Evolutionary conservation across 2,113 vertebrate species (phyloP).

Genomic region (Cynopterus brachyotis): DNA sequence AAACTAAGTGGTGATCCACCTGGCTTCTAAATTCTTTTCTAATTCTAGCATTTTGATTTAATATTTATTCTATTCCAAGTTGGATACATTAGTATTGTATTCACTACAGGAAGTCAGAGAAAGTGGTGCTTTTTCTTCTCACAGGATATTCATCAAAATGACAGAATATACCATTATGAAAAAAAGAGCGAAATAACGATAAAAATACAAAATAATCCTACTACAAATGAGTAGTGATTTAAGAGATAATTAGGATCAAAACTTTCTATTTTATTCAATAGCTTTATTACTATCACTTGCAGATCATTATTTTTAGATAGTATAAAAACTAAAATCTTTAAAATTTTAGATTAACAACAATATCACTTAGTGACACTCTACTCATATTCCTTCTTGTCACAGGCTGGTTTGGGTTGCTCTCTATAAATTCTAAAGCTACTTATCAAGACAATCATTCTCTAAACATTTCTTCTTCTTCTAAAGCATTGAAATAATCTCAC

Average conservation of each 20-base stretch:
- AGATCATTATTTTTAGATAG: neutral
- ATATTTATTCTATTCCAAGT: neutral
- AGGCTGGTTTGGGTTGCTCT: neutral
- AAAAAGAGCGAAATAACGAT: neutral
- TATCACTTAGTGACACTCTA: neutral
- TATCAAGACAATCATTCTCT: slow-evolving; percentile 43
- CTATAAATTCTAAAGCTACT: slow-evolving; percentile 17
- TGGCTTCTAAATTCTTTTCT: neutral
- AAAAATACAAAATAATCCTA: slow-evolving; percentile 11
- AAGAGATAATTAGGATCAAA: neutral
- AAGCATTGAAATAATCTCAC: slow-evolving; percentile 39
- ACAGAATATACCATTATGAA: neutral
- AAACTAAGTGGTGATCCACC: neutral
- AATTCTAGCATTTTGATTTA: neutral
- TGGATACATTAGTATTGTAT: neutral
- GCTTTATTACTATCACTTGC: neutral
- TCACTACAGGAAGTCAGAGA: neutral
- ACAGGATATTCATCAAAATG: neutral
- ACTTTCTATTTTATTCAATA: neutral
- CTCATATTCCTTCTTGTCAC: neutral
- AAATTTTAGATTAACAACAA: slow-evolving; percentile 3
- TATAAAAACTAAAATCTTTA: neutral
- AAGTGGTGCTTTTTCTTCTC: neutral
- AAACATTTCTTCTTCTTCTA: slow-evolving; percentile 56
- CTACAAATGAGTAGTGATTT: neutral